These are phyloP conservation scores for Cryptotis parvus DNA, from an alignment of 2,113 vertebrate genomes.

Conservation along the genomic window DNA sequence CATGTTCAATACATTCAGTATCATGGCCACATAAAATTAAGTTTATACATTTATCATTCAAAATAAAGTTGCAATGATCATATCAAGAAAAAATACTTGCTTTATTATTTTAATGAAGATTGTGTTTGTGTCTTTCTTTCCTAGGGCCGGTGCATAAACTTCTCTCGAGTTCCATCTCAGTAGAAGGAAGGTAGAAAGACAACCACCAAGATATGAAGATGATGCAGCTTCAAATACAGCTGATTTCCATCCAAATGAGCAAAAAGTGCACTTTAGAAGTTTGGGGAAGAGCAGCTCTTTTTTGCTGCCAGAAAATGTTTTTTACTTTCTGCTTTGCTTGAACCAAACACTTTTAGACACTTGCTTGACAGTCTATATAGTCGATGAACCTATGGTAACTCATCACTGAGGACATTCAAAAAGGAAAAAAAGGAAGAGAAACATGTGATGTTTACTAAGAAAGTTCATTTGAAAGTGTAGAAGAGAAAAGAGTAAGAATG, in stretches of 20 bases:
- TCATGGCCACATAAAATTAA: background rate
- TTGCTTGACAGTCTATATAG: constrained; percentile 46
- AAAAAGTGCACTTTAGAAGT: constrained; percentile 70
- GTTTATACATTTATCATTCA: too few species aligned
- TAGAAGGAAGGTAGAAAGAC: constrained; percentile 79
- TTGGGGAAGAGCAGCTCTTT: constrained; percentile 67
- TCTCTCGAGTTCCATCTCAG: constrained; percentile 91
- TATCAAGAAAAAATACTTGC: constrained; percentile 40
- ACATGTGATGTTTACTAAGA: background rate
- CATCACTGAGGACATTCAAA: background rate
- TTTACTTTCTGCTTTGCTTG: constrained; percentile 61
- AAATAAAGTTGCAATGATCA: too few species aligned
- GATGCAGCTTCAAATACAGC: constrained; percentile 56
- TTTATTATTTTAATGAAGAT: background rate
- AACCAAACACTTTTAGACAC: constrained; percentile 57
- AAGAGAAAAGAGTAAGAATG: constrained; percentile 33
- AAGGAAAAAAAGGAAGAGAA: background rate
- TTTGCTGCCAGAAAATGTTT: constrained; percentile 64
- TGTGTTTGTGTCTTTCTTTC: constrained; percentile 8
- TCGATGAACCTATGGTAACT: constrained; percentile 17
- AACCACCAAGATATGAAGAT: constrained; percentile 57
- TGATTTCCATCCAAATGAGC: constrained; percentile 69
- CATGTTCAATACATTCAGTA: background rate
- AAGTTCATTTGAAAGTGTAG: constrained; percentile 32
- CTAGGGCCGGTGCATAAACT: constrained; percentile 96